Conservation (phyloP, 1,140 invertebrate genomes). For the Listronotus bonariensis region DNA sequence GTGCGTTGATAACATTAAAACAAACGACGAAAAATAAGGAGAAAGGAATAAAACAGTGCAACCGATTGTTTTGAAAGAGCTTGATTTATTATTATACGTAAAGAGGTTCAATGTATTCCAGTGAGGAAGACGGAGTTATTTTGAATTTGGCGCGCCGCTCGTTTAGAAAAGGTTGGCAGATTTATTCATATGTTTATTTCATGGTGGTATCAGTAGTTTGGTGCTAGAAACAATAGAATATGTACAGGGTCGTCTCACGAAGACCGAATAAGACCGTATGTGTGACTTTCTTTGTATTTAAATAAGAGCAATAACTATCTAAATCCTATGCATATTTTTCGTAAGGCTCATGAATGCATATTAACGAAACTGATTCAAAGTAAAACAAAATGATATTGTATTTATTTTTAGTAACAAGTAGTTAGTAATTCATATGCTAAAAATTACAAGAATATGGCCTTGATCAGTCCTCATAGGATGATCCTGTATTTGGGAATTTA, state of each 20-base stretch:
- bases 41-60: neutral
- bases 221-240: slow-evolving; percentile 5
- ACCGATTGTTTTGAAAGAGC: slow-evolving; percentile 2
- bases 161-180: slow-evolving; percentile 18
- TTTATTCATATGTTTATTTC: neutral
- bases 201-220: neutral
- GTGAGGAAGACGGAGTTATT: slow-evolving; percentile 16
- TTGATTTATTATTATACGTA: slow-evolving; percentile 8
- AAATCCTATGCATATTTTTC: too few species aligned
- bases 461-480: too few species aligned
- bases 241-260: too few species aligned
- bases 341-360: too few species aligned
- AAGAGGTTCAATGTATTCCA: slow-evolving; percentile 5
- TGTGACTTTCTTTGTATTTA: too few species aligned
- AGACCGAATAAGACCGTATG: too few species aligned
- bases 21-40: neutral
- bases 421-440: too few species aligned
- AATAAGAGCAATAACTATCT: too few species aligned
- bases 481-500: neutral
- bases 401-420: too few species aligned
- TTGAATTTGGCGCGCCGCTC: slow-evolving; percentile 20
- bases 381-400: too few species aligned
- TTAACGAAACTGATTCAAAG: too few species aligned
- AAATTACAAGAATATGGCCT: too few species aligned
- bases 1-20: slow-evolving; percentile 4